Base-by-base conservation (phyloP, 2,888 invertebrate genomes). In the Petrolisthes cinctipes region DNA sequence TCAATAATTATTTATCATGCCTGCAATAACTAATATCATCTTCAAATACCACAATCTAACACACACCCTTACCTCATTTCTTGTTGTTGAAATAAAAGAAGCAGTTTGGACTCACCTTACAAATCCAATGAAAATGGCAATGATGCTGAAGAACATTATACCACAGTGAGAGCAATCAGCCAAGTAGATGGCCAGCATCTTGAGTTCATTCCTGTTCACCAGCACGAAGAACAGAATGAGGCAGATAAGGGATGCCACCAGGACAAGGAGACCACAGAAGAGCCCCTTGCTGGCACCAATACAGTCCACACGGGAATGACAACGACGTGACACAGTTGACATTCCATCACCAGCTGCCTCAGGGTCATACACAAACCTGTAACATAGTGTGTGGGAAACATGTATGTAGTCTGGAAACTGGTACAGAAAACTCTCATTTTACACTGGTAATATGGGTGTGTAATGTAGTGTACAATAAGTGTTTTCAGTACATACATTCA, bases 191-290 rank as follows among this genome's bases (percentile, higher is more conserved):
- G 97, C 97, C 91, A 98, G 94, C 91, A 97, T 94, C 91, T 96
- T 95, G 92, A 97, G 95, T 92, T 96, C 95, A 90, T 92, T 91
- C 57, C 92, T 96, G 93, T 96, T 96, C 91, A 98, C 96, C 92
- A 98, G 95, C 91, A 98, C 98, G 94, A 98, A 98, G 96, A 98
- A 98, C 91, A 98, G 95, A 92, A 98, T 98, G 93, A 98, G 94
- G 93, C 97, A 97, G 93, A 98, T 98, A 91, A 98, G 94, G 51
- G 97, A 97, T 86, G 96, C 97, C 91, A 98, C 97, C 92, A 98
- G 94, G 91, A 97, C 95, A 89, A 98, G 94, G 83, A 98, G 94
- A 92, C 98, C 98, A 93, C 97, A 96, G 95, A 98, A 98, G 84
- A 98, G 95, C 5, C 92, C 92, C 81, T 92, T 92, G 92, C 97